Conservation (phyloP, 2,888 invertebrate genomes). For the Ariolimax columbianus region DNA sequence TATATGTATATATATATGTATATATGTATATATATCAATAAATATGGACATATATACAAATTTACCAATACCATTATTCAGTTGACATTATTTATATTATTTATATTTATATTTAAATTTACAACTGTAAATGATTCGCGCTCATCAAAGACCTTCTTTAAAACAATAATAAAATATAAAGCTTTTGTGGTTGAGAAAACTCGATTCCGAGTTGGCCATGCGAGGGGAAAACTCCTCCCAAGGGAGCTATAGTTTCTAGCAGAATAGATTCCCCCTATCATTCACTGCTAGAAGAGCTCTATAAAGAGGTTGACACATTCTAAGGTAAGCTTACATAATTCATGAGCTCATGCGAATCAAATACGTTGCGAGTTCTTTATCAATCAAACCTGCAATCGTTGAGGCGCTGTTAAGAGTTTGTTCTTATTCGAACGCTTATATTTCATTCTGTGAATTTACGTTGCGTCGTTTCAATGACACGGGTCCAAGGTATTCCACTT, state of each 20-base stretch:
- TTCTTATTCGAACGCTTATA: background rate
- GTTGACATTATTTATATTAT: no score
- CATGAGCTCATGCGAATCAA: background rate
- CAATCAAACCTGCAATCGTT: background rate
- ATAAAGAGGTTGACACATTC: background rate
- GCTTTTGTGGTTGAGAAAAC: background rate
- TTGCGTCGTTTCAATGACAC: background rate
- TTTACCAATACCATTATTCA: no score
- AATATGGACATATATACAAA: no score
- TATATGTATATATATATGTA: no score
- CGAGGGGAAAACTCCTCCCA: background rate
- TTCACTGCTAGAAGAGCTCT: background rate
- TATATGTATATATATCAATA: no score
- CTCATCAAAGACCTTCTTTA: no score
- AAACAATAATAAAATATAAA: no score
- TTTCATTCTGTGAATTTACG: background rate
- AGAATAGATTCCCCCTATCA: background rate
- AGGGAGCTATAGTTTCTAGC: background rate
- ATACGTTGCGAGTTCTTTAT: background rate
- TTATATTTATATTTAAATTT: no score
- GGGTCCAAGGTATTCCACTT: no score
- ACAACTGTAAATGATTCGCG: no score
- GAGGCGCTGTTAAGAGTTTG: background rate
- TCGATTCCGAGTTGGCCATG: background rate
- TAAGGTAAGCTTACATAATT: background rate